Conservation (phyloP, 2,888 invertebrate species). For the Lacanobia wlatinum region DNA sequence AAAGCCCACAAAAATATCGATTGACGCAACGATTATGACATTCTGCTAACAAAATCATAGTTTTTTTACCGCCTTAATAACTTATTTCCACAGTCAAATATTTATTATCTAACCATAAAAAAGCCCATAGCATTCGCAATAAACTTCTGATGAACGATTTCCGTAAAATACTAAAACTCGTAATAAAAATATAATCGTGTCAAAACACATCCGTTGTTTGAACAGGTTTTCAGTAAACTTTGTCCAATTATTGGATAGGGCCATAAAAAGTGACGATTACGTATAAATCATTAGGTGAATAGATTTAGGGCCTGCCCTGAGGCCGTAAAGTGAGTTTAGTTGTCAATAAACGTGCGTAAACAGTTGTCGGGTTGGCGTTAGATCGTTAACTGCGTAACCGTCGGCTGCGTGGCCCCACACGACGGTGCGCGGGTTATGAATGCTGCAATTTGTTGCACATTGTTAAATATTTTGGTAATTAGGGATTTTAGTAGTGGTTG, state of each 20-base stretch:
- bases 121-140: conserved; percentile 60
- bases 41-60: conserved; percentile 41
- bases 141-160: conserved; percentile 66
- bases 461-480: conserved; percentile 65
- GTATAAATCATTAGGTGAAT: conserved; percentile 82
- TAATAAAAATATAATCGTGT: conserved; percentile 67
- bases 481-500: conserved; percentile 53
- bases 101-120: conserved; percentile 64
- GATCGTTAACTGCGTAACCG: conserved; percentile 76
- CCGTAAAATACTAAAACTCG: conserved; percentile 65
- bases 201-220: conserved; percentile 67
- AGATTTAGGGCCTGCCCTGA: conserved; percentile 76
- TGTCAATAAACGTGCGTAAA: conserved; percentile 83
- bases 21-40: conserved; percentile 54
- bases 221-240: conserved; percentile 67
- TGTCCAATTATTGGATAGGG: conserved; percentile 64
- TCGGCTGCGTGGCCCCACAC: conserved; percentile 78
- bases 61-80: conserved; percentile 52
- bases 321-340: conserved; percentile 80
- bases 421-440: conserved; percentile 50
- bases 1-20: conserved; percentile 33
- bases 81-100: conserved; percentile 60
- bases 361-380: conserved; percentile 72
- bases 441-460: conserved; percentile 55
- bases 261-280: conserved; percentile 72